phyloP scores from a whole-genome alignment of 1,140 invertebrate species.

The Chionoecetes opilio region DNA sequence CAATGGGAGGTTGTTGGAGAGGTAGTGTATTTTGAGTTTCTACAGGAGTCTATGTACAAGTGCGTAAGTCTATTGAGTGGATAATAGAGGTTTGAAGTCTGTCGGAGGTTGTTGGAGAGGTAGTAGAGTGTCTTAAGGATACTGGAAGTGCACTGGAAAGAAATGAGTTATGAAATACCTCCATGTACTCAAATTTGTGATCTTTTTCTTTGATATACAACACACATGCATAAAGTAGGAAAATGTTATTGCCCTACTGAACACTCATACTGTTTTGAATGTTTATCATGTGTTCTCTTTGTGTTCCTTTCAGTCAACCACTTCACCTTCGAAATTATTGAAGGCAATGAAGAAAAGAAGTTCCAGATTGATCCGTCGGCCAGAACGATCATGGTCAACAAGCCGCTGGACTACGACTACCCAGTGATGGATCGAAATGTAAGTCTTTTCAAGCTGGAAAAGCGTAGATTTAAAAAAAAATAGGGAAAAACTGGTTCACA shows the following conservation, averaged over 20 bases:
- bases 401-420: conserved; percentile 67
- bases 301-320: conserved; percentile 52
- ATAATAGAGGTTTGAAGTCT: background rate
- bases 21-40: too few species aligned
- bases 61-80: too few species aligned
- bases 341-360: conserved; percentile 64
- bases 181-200: too few species aligned
- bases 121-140: too few species aligned
- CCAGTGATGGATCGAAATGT: conserved; percentile 65
- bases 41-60: too few species aligned
- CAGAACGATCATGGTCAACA: conserved; percentile 64
- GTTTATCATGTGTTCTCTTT: background rate
- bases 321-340: conserved; percentile 67
- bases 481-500: too few species aligned
- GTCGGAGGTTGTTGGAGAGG: background rate
- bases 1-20: background rate
- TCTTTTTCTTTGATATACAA: background rate
- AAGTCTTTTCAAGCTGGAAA: too few species aligned
- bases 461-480: too few species aligned
- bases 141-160: too few species aligned
- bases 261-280: background rate
- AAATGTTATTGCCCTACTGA: background rate
- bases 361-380: conserved; percentile 59
- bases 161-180: too few species aligned
- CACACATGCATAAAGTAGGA: too few species aligned